Conservation (phyloP, 1,140 invertebrate genomes). For the Myzus persicae region DNA sequence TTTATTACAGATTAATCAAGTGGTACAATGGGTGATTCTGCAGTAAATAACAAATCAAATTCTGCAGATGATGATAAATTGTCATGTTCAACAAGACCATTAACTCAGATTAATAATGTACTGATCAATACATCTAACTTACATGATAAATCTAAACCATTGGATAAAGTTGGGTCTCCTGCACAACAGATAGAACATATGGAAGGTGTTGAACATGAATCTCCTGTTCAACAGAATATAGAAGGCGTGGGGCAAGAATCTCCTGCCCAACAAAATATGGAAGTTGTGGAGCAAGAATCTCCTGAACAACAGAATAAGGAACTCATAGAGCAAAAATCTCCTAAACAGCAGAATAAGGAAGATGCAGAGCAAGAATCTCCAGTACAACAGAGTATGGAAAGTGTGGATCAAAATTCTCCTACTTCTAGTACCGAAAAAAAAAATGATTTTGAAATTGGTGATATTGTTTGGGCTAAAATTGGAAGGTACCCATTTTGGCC, state of each 20-base stretch:
- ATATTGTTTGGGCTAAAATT: constrained; percentile 78
- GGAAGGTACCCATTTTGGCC: constrained; percentile 82
- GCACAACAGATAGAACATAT: neutral
- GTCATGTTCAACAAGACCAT: neutral
- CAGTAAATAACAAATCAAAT: neutral
- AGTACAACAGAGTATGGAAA: neutral
- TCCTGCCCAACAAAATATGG: no score
- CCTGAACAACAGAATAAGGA: no score
- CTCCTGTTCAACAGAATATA: neutral
- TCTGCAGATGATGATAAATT: neutral
- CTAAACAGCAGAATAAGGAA: no score
- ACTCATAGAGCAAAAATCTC: no score
- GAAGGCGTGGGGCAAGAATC: no score
- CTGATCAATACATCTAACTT: neutral
- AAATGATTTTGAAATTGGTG: constrained; percentile 69
- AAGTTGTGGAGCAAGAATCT: no score
- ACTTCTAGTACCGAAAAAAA: neutral
- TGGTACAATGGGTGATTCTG: neutral
- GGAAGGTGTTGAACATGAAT: neutral
- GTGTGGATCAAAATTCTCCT: neutral
- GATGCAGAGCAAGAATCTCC: no score
- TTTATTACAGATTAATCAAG: neutral
- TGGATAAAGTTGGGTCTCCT: neutral
- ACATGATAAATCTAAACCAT: neutral
- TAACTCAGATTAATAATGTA: neutral